These are phyloP conservation scores for Bradypodion pumilum DNA, from an alignment of 2,797 vertebrate species.

Conservation along the genomic window DNA sequence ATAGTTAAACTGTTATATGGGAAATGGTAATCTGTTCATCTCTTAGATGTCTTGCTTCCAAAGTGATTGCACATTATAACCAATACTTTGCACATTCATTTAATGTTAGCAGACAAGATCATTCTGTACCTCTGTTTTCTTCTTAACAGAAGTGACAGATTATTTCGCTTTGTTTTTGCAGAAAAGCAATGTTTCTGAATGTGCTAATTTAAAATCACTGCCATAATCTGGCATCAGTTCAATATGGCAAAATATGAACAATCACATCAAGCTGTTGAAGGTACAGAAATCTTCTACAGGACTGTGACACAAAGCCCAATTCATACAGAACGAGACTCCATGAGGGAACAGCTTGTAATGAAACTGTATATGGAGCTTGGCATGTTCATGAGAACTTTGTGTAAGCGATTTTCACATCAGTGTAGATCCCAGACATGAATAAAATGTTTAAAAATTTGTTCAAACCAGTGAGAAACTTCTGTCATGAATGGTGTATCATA, in stretches of 20 bases:
- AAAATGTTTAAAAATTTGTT: background rate
- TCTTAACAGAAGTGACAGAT: background rate
- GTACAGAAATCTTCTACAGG: background rate
- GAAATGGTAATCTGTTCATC: background rate
- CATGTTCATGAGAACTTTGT: background rate
- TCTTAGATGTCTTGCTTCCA: background rate
- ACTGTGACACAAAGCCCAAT: background rate
- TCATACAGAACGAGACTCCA: background rate
- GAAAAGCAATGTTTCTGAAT: background rate
- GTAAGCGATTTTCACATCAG: background rate
- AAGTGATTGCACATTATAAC: background rate
- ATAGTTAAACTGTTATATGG: background rate
- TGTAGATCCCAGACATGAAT: background rate
- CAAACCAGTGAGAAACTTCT: background rate
- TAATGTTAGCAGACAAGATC: background rate
- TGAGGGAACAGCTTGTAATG: background rate
- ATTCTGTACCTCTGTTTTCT: background rate
- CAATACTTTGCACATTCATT: background rate
- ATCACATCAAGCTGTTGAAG: background rate
- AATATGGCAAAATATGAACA: background rate
- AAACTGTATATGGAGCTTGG: background rate
- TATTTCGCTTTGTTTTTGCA: background rate
- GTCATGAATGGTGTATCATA: background rate
- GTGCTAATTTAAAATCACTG: background rate
- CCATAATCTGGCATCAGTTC: background rate